Percentiles rank a stretch among this genome's conserved stretches.
Conservation (phyloP, 2,888 invertebrate genomes). For the Drosophila sordidula region DNA sequence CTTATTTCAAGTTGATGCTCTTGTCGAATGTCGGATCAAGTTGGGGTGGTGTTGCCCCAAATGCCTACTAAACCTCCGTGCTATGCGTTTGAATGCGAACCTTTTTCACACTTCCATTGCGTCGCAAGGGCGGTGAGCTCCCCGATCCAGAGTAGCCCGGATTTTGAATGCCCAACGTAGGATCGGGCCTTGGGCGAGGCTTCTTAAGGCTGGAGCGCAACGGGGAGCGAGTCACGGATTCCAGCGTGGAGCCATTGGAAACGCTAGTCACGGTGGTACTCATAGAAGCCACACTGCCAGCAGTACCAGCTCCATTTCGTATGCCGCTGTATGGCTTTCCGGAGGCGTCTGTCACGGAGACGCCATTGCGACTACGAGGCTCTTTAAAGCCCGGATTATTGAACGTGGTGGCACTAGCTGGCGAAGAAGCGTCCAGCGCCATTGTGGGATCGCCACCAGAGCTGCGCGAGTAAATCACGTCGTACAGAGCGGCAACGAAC, state of each 20-base stretch:
- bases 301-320: constrained; percentile 86
- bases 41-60: constrained; percentile 8
- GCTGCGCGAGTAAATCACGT: constrained; percentile 91
- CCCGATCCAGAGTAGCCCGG: constrained; percentile 90
- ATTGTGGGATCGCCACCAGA: constrained; percentile 93
- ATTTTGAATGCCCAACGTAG: constrained; percentile 93
- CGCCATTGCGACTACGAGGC: constrained; percentile 86
- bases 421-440: constrained; percentile 86
- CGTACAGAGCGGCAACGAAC: constrained; percentile 92
- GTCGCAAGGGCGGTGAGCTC: constrained; percentile 92
- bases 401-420: constrained; percentile 90
- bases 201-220: constrained; percentile 93
- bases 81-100: constrained; percentile 96
- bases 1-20: constrained; percentile 37
- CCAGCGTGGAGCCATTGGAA: constrained; percentile 85
- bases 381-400: constrained; percentile 95
- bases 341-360: constrained; percentile 95
- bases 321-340: constrained; percentile 91
- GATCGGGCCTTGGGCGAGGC: constrained; percentile 87
- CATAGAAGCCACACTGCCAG: constrained; percentile 90
- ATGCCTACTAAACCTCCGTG: constrained; percentile 90
- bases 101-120: constrained; percentile 95
- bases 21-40: constrained; percentile 14
- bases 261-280: constrained; percentile 90
- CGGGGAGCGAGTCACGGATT: constrained; percentile 88